Evolutionary conservation across 1,140 invertebrate genomes (phyloP), one percentile per base, ranked within the genome.

Genomic region (Penaeus vannamei): DNA sequence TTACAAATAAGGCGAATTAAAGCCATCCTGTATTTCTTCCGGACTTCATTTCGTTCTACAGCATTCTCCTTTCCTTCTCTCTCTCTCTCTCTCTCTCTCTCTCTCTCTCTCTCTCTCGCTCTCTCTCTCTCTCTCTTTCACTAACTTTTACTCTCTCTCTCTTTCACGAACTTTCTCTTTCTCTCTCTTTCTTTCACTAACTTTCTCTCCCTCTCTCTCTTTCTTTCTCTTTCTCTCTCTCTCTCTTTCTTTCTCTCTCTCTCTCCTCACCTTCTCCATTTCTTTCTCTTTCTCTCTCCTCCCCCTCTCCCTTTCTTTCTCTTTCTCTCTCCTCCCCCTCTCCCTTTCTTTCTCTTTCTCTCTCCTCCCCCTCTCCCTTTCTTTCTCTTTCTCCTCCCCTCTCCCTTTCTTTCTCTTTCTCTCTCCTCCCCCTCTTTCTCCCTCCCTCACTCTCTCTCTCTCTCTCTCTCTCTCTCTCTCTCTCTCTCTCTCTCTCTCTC

Each of bases 401-500:
- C 8, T 42, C 36, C 36, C 36, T 42, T 0, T 4, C 4, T 0
- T 42, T 7, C 3, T 2, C 8, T 36, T 36, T 72, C 23, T 72
- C 23, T 72, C 23, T 72, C 64, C 29, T n/a, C n/a, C n/a, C n/a
- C n/a, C 64, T 66, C 64, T 66, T 26, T 66, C 64, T 66, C 64
- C 29, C 64, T 66, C 64, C 29, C 64, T 66, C 64, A n/a, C 64
- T 42, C 8, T 42, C 36, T 7, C 36, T 42, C 0, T 4, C 4
- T 0, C 8, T 7, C 3, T 2, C 8, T 36, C 5, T 72, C 23
- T 72, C 23, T 72, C 23, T 72, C n/a, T 42, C 8, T 42, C 36
- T 7, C 36, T 42, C 0, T 4, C 4, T 0, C 8, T 7, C 3
- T 2, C 8, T 36, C 5, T 72, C 23, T 72, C 23, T 72, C 23